Conservation (phyloP, 2,797 vertebrate genomes). For the Enteromius unitaeniatus region DNA sequence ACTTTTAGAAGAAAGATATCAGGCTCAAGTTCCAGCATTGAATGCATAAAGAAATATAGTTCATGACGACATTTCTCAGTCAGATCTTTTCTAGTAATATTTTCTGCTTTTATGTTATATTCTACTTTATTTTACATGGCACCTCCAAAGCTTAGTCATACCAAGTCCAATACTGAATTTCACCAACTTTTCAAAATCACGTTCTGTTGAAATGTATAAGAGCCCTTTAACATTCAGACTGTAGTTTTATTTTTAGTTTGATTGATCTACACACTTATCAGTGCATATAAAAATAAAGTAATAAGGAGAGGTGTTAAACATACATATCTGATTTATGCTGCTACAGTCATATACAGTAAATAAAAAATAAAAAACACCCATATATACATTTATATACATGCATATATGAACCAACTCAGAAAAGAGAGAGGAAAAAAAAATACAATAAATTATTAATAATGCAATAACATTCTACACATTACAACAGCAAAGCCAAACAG, state of each 20-base stretch:
- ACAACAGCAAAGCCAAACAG: background rate
- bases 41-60: constrained; percentile 36
- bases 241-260: too few relatives aligned
- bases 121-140: background rate
- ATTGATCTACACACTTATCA: too few relatives aligned
- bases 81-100: constrained; percentile 16
- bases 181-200: background rate
- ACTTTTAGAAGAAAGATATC: constrained; percentile 33
- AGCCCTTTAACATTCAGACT: background rate
- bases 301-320: too few relatives aligned
- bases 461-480: too few relatives aligned
- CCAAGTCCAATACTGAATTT: background rate
- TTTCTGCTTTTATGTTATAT: background rate
- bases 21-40: constrained; percentile 10
- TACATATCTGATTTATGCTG: too few relatives aligned
- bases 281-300: too few relatives aligned
- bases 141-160: background rate
- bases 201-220: background rate
- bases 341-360: too few relatives aligned
- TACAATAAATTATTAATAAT: too few relatives aligned
- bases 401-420: too few relatives aligned
- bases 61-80: constrained; percentile 12
- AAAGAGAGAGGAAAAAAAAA: too few relatives aligned
- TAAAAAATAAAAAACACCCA: too few relatives aligned
- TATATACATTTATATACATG: too few relatives aligned